Evolutionary conservation across 2,797 vertebrate genomes (phyloP).

Genomic region (Sebastes aleutianus): DNA sequence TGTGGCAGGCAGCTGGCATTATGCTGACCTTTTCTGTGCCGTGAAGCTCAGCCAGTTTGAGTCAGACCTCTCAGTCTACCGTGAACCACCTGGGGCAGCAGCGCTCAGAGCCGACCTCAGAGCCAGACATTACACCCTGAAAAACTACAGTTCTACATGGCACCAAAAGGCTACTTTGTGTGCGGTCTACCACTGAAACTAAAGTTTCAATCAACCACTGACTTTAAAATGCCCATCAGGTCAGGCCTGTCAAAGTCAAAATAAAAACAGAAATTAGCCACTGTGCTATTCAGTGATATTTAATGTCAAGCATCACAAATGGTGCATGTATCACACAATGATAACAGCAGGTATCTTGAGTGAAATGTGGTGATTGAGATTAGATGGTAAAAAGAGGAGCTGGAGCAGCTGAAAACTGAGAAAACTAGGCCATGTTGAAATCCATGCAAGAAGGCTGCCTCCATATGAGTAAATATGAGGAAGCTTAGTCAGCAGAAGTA

Average conservation of each 20-base stretch:
- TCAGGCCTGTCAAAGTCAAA: not conserved
- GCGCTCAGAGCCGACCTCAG: not conserved
- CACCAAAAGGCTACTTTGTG: not conserved
- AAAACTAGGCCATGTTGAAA: not conserved
- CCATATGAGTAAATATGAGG: not conserved
- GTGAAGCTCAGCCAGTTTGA: conserved; percentile 38
- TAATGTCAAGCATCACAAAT: conserved; percentile 3
- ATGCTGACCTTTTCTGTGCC: conserved; percentile 67
- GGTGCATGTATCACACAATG: not conserved
- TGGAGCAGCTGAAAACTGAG: not conserved
- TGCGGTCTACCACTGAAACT: not conserved
- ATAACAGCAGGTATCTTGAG: not conserved
- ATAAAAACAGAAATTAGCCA: not conserved
- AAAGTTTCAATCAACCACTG: not conserved
- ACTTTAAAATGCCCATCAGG: not conserved
- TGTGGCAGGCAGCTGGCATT: conserved; percentile 65
- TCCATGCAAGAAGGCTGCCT: not conserved
- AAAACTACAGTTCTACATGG: conserved; percentile 7
- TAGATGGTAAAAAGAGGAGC: not conserved
- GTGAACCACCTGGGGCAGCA: conserved; percentile 27
- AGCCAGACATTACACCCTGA: conserved; percentile 8
- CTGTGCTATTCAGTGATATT: not conserved
- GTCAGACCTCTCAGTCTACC: conserved; percentile 30
- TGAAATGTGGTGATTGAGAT: not conserved
- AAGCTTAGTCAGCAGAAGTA: not conserved